Evolutionary conservation across 2,888 invertebrate genomes (phyloP).

Genomic region (Aporophyla lueneburgensis): DNA sequence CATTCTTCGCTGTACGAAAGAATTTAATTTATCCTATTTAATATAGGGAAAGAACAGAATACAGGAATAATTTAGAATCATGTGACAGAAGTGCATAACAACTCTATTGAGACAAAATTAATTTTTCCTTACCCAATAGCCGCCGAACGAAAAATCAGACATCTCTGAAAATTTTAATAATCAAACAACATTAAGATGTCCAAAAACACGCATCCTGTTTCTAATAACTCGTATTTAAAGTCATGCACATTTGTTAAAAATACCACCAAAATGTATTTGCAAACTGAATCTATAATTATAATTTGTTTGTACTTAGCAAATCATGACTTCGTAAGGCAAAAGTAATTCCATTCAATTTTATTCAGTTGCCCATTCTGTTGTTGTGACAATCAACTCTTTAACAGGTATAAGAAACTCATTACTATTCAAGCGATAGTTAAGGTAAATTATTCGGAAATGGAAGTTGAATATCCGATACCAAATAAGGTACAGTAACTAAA

Average conservation of each 20-base stretch:
- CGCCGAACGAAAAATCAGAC: background rate
- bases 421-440: constrained; percentile 6
- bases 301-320: background rate
- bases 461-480: constrained; percentile 16
- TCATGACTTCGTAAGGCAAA: background rate
- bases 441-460: constrained; percentile 28
- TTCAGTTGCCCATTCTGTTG: constrained; percentile 5
- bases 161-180: background rate
- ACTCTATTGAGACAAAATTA: background rate
- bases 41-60: background rate
- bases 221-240: background rate
- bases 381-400: background rate
- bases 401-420: constrained; percentile 14
- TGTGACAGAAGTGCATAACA: background rate
- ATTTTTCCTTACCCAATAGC: too few relatives aligned
- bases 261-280: background rate
- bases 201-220: background rate
- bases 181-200: too few relatives aligned
- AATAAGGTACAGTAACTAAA: constrained; percentile 27
- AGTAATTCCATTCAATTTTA: constrained; percentile 21
- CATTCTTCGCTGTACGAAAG: background rate
- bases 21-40: background rate
- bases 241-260: background rate
- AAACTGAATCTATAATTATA: background rate
- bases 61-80: background rate